A percentile compares a stretch with the other conserved stretches of the same genome.
phyloP scores from a whole-genome alignment of 2,888 invertebrate species.

The Pteria penguin region DNA sequence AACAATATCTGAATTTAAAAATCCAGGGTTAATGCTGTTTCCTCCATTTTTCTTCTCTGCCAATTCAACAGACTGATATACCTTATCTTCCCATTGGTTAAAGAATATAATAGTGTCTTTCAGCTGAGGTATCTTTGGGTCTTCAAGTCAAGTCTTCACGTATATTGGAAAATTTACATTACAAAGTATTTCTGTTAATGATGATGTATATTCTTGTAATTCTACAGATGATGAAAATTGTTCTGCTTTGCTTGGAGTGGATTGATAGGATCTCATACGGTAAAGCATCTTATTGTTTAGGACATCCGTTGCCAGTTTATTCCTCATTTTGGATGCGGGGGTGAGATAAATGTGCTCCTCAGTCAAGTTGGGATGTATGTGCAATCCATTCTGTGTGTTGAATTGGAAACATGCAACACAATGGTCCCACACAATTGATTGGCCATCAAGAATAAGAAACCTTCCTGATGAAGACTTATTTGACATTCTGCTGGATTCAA shows the following conservation, averaged over 20 bases:
- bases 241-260: slow-evolving; percentile 15
- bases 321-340: slow-evolving; percentile 40
- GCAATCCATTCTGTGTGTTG: slow-evolving; percentile 36
- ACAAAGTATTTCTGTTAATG: slow-evolving; percentile 35
- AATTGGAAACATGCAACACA: slow-evolving; percentile 27
- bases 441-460: slow-evolving; percentile 21
- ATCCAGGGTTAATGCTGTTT: slow-evolving; percentile 44
- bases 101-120: slow-evolving; percentile 22
- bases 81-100: slow-evolving; percentile 35
- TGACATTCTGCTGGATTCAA: slow-evolving; percentile 30
- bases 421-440: slow-evolving; percentile 35
- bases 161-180: slow-evolving; percentile 37
- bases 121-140: slow-evolving; percentile 7
- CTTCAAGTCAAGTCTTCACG: not conserved
- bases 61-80: slow-evolving; percentile 9
- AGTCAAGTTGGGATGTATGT: slow-evolving; percentile 33
- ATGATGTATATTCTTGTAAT: slow-evolving; percentile 35
- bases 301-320: slow-evolving; percentile 35
- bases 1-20: slow-evolving; percentile 41
- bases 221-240: slow-evolving; percentile 27
- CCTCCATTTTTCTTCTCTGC: slow-evolving; percentile 12
- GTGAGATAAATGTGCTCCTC: slow-evolving; percentile 36
- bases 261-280: slow-evolving; percentile 37
- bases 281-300: slow-evolving; percentile 42
- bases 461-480: slow-evolving; percentile 21